phyloP scores from a whole-genome alignment of 2,113 vertebrate genomes.

The Tonatia bakeri region DNA sequence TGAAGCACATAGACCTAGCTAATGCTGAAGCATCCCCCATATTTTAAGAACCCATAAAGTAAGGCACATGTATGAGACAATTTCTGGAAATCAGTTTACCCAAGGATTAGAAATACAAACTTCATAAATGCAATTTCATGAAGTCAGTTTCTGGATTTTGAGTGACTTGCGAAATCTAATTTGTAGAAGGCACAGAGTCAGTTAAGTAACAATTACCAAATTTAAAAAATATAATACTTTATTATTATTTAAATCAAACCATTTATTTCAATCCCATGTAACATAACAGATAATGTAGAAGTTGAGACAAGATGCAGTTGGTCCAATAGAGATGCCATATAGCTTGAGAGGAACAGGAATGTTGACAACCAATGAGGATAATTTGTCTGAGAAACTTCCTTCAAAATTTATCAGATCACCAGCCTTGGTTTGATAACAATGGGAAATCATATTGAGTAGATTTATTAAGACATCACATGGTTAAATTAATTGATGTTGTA shows the following conservation, averaged over 20 bases:
- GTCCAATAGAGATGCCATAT: neutral
- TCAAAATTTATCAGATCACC: neutral
- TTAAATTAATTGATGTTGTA: neutral
- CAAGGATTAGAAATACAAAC: neutral
- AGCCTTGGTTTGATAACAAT: neutral
- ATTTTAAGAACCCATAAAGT: neutral
- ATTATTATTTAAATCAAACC: neutral
- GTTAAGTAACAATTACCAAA: neutral
- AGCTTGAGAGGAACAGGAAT: neutral
- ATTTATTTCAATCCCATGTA: neutral
- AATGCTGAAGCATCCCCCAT: neutral
- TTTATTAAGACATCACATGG: neutral
- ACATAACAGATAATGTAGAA: neutral
- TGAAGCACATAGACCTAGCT: neutral
- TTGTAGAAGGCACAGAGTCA: neutral
- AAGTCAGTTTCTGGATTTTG: neutral
- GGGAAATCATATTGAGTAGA: neutral
- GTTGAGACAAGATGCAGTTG: neutral
- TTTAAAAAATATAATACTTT: neutral
- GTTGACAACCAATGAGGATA: neutral
- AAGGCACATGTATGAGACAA: neutral
- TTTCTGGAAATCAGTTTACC: neutral
- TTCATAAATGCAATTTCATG: neutral
- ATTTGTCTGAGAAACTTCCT: neutral
- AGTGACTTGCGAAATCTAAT: constrained; percentile 31